phyloP scores from a whole-genome alignment of 2,113 vertebrate genomes.

The Macaca nemestrina region DNA sequence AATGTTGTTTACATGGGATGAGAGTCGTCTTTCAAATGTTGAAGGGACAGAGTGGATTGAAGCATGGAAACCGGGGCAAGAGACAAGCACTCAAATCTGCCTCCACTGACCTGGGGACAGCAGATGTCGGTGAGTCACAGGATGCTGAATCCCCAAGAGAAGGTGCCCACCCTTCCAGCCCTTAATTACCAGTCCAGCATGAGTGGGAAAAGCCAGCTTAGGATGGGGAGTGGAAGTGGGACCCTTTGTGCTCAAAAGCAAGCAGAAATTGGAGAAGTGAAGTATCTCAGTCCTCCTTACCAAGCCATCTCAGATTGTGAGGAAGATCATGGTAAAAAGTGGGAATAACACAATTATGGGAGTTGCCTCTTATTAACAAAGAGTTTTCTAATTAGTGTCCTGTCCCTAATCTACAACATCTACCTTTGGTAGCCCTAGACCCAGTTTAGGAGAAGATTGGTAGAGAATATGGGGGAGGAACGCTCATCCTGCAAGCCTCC shows the following conservation, averaged over 20 bases:
- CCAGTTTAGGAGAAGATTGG: neutral
- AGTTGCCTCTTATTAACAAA: neutral
- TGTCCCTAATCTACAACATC: neutral
- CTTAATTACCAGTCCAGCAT: neutral
- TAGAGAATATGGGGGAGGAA: neutral
- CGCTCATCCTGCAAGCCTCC: neutral
- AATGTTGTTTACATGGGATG: conserved; percentile 3
- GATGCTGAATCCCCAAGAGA: neutral
- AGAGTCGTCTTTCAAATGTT: neutral
- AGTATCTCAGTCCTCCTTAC: neutral
- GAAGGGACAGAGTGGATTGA: conserved; percentile 92
- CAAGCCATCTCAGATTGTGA: neutral
- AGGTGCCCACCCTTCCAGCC: neutral
- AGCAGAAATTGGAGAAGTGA: neutral
- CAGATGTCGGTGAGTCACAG: conserved; percentile 92
- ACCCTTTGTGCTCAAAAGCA: neutral
- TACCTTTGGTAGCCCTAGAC: neutral
- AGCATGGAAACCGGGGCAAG: conserved; percentile 94
- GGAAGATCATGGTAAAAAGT: neutral
- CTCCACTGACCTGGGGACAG: conserved; percentile 96
- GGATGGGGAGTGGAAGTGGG: neutral
- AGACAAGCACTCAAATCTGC: conserved; percentile 96
- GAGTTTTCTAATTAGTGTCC: neutral
- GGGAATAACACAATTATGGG: neutral
- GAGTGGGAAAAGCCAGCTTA: neutral